Percentiles rank a stretch among this genome's conserved stretches.
Evolutionary conservation across 1,140 invertebrate species (phyloP).

Genomic region (Ceratina calcarata): DNA sequence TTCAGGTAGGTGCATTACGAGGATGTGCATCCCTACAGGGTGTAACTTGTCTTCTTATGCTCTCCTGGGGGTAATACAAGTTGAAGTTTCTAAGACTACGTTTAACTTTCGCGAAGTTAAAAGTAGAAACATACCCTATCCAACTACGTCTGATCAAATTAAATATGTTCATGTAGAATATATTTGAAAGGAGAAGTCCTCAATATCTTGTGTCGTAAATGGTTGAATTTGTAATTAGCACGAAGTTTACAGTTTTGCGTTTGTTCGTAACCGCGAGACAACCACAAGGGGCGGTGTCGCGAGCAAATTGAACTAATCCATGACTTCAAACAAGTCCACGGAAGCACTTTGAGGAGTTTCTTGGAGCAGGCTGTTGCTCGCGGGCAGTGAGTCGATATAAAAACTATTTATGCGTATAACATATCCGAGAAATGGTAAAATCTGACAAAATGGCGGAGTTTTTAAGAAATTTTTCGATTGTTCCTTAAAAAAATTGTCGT

Average conservation of each 20-base stretch:
- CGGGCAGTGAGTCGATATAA: no score
- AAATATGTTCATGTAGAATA: neutral
- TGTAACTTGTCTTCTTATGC: conserved; percentile 25
- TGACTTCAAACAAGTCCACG: neutral
- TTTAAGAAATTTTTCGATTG: no score
- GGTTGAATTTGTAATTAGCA: neutral
- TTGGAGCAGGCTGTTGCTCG: no score
- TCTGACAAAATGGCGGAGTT: no score
- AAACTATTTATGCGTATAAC: no score
- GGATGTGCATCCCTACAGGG: neutral
- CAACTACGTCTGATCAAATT: neutral
- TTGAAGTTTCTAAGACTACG: conserved; percentile 19
- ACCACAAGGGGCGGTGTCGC: conserved; percentile 30
- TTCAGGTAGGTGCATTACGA: conserved; percentile 23
- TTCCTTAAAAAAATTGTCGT: no score
- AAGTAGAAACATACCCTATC: neutral
- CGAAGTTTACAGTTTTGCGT: conserved; percentile 24
- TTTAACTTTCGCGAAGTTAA: neutral
- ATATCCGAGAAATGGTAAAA: no score
- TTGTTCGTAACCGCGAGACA: conserved; percentile 47
- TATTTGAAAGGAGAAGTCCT: no score
- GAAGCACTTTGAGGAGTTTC: no score
- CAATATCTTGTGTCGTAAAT: no score
- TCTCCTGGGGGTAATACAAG: conserved; percentile 7
- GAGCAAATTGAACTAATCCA: conserved; percentile 51